phyloP scores from a whole-genome alignment of 2,797 vertebrate genomes.

The Eremophila alpestris region DNA sequence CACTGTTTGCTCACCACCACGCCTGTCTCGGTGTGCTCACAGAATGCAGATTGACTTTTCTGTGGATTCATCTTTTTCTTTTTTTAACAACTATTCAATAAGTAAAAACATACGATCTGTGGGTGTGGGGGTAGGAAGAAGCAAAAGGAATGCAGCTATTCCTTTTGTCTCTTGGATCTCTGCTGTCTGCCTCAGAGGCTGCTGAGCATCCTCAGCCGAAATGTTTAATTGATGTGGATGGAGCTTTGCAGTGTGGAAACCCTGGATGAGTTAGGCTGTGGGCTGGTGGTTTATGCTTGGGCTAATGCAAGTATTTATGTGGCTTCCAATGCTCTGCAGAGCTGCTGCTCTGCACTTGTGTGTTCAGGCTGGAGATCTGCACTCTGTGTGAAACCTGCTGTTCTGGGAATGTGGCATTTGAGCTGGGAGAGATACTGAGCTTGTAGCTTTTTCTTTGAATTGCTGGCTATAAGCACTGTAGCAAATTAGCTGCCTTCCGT shows the following conservation, averaged over 20 bases:
- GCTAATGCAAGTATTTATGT: neutral
- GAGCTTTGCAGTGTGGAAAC: neutral
- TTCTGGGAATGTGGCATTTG: neutral
- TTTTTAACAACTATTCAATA: constrained; percentile 1
- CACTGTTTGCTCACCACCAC: neutral
- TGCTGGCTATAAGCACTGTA: neutral
- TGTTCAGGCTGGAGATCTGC: neutral
- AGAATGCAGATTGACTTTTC: neutral
- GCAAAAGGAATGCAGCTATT: neutral
- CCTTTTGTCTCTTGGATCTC: constrained; percentile 2
- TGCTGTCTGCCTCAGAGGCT: neutral
- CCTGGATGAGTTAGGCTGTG: neutral
- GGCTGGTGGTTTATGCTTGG: neutral
- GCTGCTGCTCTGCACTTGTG: neutral
- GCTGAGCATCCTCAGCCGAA: neutral
- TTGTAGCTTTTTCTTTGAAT: neutral
- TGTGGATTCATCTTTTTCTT: neutral
- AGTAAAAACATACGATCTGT: constrained; percentile 26
- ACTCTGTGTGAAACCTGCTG: neutral
- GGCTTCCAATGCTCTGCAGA: neutral
- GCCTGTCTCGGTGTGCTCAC: neutral
- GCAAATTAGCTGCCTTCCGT: constrained; percentile 12
- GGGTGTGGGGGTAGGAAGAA: constrained; percentile 2
- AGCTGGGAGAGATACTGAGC: neutral
- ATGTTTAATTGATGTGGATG: neutral